These are phyloP conservation scores for Furnarius figulus DNA, from an alignment of 2,113 vertebrate species.

Conservation along the genomic window DNA sequence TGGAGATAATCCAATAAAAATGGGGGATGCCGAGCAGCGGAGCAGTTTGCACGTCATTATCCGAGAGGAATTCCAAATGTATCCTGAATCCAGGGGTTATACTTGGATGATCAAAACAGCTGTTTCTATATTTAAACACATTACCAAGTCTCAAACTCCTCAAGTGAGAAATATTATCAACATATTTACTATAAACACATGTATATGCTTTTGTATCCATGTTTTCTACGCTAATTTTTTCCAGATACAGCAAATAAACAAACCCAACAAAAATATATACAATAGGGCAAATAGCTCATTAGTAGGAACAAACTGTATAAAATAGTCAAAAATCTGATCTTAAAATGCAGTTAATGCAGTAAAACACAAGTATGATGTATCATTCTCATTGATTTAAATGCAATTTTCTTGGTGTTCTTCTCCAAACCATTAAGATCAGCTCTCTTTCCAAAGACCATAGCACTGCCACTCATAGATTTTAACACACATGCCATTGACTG, in stretches of 20 bases:
- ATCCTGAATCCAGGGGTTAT: not conserved
- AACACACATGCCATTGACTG: not conserved
- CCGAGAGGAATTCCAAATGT: not conserved
- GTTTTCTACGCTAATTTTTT: not conserved
- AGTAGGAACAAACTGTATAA: not conserved
- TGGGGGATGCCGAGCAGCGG: not conserved
- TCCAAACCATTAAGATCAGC: not conserved
- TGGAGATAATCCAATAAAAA: constrained; percentile 1
- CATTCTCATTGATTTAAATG: not conserved
- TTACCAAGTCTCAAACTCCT: not conserved
- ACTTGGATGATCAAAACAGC: not conserved
- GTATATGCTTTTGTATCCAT: not conserved
- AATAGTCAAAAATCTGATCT: not conserved
- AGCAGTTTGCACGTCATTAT: not conserved
- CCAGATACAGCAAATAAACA: not conserved
- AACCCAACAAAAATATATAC: not conserved
- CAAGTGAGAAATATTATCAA: not conserved
- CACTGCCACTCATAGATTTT: not conserved
- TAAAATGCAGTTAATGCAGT: not conserved
- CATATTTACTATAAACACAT: not conserved
- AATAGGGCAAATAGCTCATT: not conserved
- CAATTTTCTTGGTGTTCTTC: not conserved
- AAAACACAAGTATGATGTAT: not conserved
- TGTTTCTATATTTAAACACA: not conserved
- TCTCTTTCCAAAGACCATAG: not conserved